These are phyloP conservation scores for Ooceraea biroi DNA, from an alignment of 1,140 invertebrate species.

Conservation along the genomic window DNA sequence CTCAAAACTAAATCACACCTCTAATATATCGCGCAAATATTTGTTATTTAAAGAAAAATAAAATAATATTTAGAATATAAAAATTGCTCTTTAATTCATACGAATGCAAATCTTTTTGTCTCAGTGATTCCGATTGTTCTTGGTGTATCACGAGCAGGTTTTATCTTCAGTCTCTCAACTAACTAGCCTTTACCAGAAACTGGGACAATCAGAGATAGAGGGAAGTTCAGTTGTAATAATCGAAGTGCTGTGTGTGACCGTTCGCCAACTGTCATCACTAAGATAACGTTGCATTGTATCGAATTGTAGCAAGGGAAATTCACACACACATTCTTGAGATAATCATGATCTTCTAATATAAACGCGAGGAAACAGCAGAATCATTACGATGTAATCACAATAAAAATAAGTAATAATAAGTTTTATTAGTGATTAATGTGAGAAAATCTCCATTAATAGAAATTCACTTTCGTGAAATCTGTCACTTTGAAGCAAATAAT, in stretches of 20 bases:
- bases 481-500: background rate
- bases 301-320: conserved; percentile 2
- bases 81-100: background rate
- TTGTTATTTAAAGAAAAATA: no score
- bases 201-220: conserved; percentile 27
- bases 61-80: background rate
- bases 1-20: no score
- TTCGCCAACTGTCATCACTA: conserved; percentile 49
- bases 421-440: background rate
- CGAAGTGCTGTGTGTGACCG: conserved; percentile 19
- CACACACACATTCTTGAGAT: conserved; percentile 1
- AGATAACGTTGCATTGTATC: conserved; percentile 26
- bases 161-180: background rate
- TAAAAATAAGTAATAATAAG: background rate
- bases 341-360: background rate
- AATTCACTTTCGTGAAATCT: background rate
- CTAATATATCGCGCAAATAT: no score
- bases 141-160: background rate
- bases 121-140: background rate
- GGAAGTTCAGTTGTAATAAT: conserved; percentile 27
- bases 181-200: conserved; percentile 26
- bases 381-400: background rate
- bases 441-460: background rate
- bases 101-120: background rate
- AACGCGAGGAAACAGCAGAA: conserved; percentile 18